A percentile compares a stretch with the other conserved stretches of the same genome.
These are phyloP conservation scores for Plebejus anna DNA, from an alignment of 2,888 invertebrate genomes.

Conservation along the genomic window DNA sequence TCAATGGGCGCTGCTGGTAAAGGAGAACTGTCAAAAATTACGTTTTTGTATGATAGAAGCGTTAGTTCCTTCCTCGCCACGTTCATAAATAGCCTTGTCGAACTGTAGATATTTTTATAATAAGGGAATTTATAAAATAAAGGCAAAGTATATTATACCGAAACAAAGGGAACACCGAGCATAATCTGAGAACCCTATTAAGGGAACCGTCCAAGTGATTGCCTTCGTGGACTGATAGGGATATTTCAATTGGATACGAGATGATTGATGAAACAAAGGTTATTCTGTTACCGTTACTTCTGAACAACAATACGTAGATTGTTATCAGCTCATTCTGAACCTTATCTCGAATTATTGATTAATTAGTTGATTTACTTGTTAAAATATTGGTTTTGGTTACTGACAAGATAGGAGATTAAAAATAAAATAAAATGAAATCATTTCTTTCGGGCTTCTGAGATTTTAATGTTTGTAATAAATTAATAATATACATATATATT, in stretches of 20 bases:
- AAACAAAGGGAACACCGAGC: background rate
- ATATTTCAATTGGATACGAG: conserved; percentile 34
- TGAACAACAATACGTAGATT: conserved; percentile 9
- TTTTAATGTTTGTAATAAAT: too few species aligned
- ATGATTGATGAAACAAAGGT: conserved; percentile 40
- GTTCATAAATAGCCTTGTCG: too few species aligned
- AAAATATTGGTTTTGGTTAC: background rate
- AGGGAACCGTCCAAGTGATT: background rate
- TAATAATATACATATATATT: too few species aligned
- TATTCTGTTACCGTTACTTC: conserved; percentile 38
- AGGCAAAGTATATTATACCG: background rate
- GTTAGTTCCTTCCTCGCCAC: too few species aligned
- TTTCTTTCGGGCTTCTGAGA: too few species aligned
- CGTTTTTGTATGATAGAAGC: too few species aligned
- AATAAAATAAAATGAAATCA: too few species aligned
- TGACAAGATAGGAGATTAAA: background rate
- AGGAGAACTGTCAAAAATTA: too few species aligned
- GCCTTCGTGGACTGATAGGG: conserved; percentile 26
- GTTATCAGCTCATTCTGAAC: background rate
- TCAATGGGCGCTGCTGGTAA: too few species aligned
- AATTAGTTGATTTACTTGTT: background rate
- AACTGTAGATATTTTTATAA: background rate
- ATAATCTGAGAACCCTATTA: conserved; percentile 15
- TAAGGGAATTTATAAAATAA: background rate
- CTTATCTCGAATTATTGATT: conserved; percentile 13